These are phyloP conservation scores for Lophotriccus pileatus DNA, from an alignment of 2,797 vertebrate genomes.

Conservation along the genomic window DNA sequence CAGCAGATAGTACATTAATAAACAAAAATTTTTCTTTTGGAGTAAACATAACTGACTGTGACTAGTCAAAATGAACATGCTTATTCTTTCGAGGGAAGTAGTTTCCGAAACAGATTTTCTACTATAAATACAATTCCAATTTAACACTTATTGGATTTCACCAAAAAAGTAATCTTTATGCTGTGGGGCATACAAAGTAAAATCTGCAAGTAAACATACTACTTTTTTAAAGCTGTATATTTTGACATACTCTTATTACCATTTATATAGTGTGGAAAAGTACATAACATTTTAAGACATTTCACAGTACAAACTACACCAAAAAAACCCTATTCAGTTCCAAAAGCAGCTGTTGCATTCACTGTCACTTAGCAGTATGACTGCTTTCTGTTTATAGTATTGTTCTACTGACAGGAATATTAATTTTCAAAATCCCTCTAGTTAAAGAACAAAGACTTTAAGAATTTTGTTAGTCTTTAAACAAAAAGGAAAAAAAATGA, in stretches of 20 bases:
- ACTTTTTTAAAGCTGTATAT: background rate
- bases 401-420: conserved; percentile 28
- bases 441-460: background rate
- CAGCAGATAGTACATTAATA: background rate
- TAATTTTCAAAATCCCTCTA: background rate
- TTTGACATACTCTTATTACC: background rate
- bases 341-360: background rate
- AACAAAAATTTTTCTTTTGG: background rate
- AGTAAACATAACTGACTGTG: background rate
- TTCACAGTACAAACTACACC: background rate
- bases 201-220: background rate
- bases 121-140: background rate
- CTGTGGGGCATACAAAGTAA: background rate
- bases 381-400: background rate
- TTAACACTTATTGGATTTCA: background rate
- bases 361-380: conserved; percentile 1
- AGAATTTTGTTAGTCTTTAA: background rate
- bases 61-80: background rate
- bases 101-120: conserved; percentile 1
- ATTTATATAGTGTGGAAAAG: background rate
- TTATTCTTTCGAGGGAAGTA: background rate
- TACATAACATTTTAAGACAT: background rate
- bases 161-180: background rate
- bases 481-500: background rate
- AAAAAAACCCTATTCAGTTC: background rate